These are phyloP conservation scores for Caenorhabditis sp. DNA, from an alignment of 2,888 invertebrate genomes.

Conservation along the genomic window DNA sequence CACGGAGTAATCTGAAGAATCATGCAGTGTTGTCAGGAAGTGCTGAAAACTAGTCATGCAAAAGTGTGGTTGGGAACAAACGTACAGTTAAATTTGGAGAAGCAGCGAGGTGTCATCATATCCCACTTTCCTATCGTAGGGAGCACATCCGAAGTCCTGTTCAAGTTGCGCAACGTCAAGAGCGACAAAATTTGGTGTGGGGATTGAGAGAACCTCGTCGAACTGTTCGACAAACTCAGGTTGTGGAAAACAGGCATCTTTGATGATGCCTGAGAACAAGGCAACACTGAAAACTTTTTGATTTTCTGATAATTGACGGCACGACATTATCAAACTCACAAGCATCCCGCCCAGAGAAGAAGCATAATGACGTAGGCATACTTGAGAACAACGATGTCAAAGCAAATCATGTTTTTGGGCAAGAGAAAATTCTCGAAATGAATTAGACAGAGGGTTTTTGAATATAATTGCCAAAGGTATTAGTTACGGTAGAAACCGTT, in stretches of 20 bases:
- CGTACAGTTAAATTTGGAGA: slow-evolving; percentile 6
- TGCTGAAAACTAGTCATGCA: background rate
- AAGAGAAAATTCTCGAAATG: background rate
- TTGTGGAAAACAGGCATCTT: slow-evolving; percentile 28
- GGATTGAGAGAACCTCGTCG: slow-evolving; percentile 1
- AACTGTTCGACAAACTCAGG: slow-evolving; percentile 7
- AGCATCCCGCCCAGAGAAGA: slow-evolving; percentile 13
- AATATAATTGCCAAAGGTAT: no score
- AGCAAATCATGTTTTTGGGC: slow-evolving; percentile 7
- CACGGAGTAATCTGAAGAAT: no score
- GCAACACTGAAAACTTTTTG: slow-evolving; percentile 8
- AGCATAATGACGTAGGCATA: slow-evolving; percentile 21
- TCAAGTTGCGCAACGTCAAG: slow-evolving; percentile 32
- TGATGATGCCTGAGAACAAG: slow-evolving; percentile 17
- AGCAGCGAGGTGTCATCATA: background rate
- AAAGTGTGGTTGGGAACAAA: background rate
- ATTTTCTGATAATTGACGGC: no score
- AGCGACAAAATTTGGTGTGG: slow-evolving; percentile 2
- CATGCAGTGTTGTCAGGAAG: background rate
- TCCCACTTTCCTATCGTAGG: background rate
- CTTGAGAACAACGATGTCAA: slow-evolving; percentile 23
- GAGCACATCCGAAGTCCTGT: background rate
- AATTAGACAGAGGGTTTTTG: background rate
- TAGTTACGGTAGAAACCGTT: background rate
- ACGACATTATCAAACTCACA: no score